phyloP scores from a whole-genome alignment of 2,888 invertebrate species.

The Andricus quercusramuli region DNA sequence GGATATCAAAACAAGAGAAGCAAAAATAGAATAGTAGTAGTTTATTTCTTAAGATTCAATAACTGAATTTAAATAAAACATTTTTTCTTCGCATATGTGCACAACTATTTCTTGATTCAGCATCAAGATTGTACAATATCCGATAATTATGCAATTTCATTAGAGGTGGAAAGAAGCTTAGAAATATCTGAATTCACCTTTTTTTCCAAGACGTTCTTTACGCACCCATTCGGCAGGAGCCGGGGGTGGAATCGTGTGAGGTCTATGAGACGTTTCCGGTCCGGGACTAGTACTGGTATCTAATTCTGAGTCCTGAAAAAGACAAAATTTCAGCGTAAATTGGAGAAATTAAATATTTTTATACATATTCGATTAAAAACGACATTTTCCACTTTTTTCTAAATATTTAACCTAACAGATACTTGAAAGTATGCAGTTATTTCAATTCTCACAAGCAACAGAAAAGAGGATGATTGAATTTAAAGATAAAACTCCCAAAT shows the following conservation, averaged over 20 bases:
- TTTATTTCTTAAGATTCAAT: background rate
- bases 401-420: no score
- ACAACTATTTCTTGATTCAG: constrained; percentile 10
- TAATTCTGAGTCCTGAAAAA: constrained; percentile 74
- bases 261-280: constrained; percentile 75
- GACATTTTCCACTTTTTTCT: no score
- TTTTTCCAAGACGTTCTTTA: constrained; percentile 93
- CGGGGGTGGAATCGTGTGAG: constrained; percentile 80
- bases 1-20: background rate
- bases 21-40: background rate
- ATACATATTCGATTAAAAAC: no score
- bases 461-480: no score
- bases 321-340: background rate
- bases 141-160: constrained; percentile 21
- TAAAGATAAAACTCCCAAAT: no score
- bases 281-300: constrained; percentile 78
- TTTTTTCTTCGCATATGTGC: background rate
- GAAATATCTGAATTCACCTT: constrained; percentile 97
- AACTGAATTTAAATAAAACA: background rate
- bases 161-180: constrained; percentile 77
- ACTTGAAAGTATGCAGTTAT: no score
- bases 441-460: no score
- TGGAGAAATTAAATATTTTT: background rate
- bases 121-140: background rate
- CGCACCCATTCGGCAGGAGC: constrained; percentile 91